A percentile compares a stretch with the other conserved stretches of the same genome.
phyloP scores from a whole-genome alignment of 2,888 invertebrate species.

The Rhagium mordax region DNA sequence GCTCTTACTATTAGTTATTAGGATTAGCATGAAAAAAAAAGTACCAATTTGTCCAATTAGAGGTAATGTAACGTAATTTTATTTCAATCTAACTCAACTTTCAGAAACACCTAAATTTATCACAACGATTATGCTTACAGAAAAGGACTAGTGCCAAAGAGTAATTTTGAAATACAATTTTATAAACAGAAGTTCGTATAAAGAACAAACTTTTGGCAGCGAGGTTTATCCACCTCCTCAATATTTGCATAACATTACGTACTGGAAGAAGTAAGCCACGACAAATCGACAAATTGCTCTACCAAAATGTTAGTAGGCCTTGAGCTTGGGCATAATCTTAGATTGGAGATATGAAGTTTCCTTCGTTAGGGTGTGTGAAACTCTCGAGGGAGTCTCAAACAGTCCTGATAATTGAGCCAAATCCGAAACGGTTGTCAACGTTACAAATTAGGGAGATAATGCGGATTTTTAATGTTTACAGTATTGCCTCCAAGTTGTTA shows the following conservation, averaged over 20 bases:
- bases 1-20: too few relatives aligned
- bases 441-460: neutral
- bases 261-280: slow-evolving; percentile 1
- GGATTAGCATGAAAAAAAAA: too few relatives aligned
- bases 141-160: too few relatives aligned
- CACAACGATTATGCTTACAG: too few relatives aligned
- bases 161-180: neutral
- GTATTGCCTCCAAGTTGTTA: neutral
- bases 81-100: too few relatives aligned
- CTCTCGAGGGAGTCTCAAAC: slow-evolving; percentile 46
- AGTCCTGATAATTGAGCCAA: slow-evolving; percentile 45
- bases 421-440: slow-evolving; percentile 8
- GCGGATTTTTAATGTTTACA: neutral
- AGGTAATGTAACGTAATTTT: too few relatives aligned
- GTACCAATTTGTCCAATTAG: too few relatives aligned
- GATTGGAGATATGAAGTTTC: slow-evolving; percentile 53
- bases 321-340: slow-evolving; percentile 48
- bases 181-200: neutral
- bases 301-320: slow-evolving; percentile 17
- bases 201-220: neutral
- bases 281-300: neutral
- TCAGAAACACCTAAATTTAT: too few relatives aligned
- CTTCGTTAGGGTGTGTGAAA: slow-evolving; percentile 44
- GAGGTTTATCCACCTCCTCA: neutral
- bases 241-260: neutral